These are phyloP conservation scores for Toxostoma redivivum DNA, from an alignment of 2,113 vertebrate species.

Conservation along the genomic window DNA sequence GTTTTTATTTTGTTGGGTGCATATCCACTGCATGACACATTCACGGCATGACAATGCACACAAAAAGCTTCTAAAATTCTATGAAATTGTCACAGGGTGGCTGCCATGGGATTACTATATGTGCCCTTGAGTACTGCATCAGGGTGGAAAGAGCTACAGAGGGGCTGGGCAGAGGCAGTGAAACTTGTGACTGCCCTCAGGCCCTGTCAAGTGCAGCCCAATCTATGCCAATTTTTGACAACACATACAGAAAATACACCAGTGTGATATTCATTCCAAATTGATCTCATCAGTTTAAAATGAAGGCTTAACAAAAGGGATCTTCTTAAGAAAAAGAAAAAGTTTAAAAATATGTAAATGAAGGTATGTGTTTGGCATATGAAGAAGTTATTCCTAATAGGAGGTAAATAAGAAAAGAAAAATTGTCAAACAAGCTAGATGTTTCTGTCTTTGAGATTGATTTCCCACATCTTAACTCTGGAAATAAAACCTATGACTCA, in stretches of 20 bases:
- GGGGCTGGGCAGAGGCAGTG: neutral
- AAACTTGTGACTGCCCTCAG: neutral
- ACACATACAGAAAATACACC: neutral
- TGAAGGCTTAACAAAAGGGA: neutral
- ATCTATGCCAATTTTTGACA: neutral
- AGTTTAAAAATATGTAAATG: neutral
- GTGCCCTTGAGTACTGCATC: neutral
- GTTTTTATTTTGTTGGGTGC: neutral
- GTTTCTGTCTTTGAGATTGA: neutral
- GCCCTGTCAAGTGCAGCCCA: neutral
- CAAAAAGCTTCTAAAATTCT: neutral
- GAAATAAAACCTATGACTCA: neutral
- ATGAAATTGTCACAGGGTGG: accelerated
- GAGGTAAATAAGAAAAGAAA: neutral
- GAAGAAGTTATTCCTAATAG: neutral
- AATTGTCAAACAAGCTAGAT: neutral
- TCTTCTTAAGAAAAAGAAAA: neutral
- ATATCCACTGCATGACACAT: neutral
- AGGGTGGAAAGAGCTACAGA: no score
- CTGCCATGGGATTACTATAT: neutral
- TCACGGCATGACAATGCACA: neutral
- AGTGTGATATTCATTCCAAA: neutral
- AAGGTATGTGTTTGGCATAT: neutral
- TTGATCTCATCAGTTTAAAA: neutral
- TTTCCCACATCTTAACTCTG: neutral